Percentiles rank a stretch among this genome's conserved stretches.
Conservation (phyloP, 2,888 invertebrate species). For the Trichopria drosophilae region DNA sequence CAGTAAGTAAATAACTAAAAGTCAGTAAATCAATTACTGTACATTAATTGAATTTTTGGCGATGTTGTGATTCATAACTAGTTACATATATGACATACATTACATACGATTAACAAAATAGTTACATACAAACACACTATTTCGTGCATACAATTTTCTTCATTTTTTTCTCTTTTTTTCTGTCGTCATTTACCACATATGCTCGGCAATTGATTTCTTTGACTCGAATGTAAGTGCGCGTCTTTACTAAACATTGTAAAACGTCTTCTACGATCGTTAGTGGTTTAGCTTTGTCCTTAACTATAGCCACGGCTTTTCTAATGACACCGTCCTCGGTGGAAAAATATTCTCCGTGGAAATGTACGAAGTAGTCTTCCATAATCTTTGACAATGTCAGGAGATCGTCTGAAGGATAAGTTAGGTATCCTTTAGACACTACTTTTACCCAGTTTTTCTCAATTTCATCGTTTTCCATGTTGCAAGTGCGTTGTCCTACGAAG, state of each 20-base stretch:
- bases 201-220: conserved; percentile 3
- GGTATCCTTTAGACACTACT: neutral
- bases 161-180: too few relatives aligned
- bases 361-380: neutral
- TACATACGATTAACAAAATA: too few relatives aligned
- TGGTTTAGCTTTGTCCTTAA: neutral
- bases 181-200: too few relatives aligned
- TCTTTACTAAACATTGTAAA: conserved; percentile 8
- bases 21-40: too few relatives aligned
- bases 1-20: too few relatives aligned
- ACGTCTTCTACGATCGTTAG: neutral
- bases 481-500: neutral
- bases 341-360: conserved; percentile 2
- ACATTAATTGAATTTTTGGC: too few relatives aligned
- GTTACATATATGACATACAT: too few relatives aligned
- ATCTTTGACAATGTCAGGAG: neutral
- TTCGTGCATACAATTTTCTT: too few relatives aligned
- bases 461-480: too few relatives aligned
- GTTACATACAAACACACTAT: too few relatives aligned
- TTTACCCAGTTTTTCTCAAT: conserved; percentile 3
- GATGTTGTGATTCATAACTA: too few relatives aligned
- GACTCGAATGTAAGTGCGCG: conserved; percentile 2
- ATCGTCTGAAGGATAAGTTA: conserved; percentile 6
- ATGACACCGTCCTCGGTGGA: neutral
- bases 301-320: conserved; percentile 1